Conservation (phyloP, 2,113 vertebrate genomes). For the Pangasianodon hypophthalmus region DNA sequence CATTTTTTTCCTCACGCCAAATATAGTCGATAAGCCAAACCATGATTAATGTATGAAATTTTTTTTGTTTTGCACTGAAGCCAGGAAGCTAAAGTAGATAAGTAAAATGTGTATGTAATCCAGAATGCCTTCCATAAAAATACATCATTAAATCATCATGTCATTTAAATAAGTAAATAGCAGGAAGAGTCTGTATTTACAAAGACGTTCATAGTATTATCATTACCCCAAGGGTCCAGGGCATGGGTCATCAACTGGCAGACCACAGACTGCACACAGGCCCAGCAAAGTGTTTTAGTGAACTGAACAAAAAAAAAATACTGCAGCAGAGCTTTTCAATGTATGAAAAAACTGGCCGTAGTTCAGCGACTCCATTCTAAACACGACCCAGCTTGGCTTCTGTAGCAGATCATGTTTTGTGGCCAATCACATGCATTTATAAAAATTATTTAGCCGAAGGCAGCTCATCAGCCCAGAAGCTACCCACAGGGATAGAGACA, state of each 20-base stretch:
- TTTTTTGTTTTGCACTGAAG: not conserved
- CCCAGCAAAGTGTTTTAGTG: not conserved
- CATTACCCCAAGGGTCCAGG: not conserved
- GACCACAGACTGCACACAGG: not conserved
- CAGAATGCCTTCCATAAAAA: not conserved
- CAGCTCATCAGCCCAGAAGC: not conserved
- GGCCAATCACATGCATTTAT: not conserved
- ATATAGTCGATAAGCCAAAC: not conserved
- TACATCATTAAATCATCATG: not conserved
- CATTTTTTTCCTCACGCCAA: not conserved
- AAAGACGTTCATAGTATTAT: not conserved
- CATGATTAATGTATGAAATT: not conserved
- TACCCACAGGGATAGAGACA: not conserved
- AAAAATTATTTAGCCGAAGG: not conserved
- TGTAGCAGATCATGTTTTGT: not conserved
- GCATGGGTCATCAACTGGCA: not conserved
- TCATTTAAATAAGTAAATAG: not conserved
- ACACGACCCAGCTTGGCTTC: not conserved
- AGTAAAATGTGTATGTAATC: not conserved
- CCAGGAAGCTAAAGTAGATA: not conserved
- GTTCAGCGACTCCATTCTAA: not conserved
- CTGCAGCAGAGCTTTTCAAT: no score
- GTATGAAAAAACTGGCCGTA: not conserved
- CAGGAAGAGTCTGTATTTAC: not conserved
- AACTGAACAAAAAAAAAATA: not conserved